A percentile compares a stretch with the other conserved stretches of the same genome.
Evolutionary conservation across 2,113 vertebrate genomes (phyloP).

Genomic region (Gila orcuttii): DNA sequence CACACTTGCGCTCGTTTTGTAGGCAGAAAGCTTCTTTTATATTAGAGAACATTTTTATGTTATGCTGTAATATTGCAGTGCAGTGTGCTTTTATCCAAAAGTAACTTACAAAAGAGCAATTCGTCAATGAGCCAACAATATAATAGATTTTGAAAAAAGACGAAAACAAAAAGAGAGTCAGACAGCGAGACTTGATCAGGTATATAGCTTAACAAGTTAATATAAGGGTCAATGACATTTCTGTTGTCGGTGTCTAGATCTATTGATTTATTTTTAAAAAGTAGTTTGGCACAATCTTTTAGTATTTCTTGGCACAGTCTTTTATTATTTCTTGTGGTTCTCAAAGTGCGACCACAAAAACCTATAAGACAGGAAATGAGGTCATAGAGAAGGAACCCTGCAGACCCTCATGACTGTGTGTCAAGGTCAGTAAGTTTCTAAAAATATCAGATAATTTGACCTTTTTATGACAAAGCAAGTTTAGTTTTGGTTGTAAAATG

Average conservation of each 20-base stretch:
- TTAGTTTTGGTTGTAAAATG: neutral
- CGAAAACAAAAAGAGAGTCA: neutral
- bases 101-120: no score
- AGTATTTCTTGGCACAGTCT: neutral
- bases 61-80: conserved; percentile 20
- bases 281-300: neutral
- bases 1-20: conserved; percentile 18
- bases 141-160: neutral
- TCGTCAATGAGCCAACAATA: neutral
- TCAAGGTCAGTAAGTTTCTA: neutral
- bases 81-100: neutral
- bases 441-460: neutral
- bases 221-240: neutral
- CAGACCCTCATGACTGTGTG: neutral
- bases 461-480: neutral
- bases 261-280: neutral
- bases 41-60: conserved; percentile 48
- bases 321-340: neutral
- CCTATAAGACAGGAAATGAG: conserved; percentile 1
- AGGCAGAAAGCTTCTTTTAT: neutral
- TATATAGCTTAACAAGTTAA: neutral
- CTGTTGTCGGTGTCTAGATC: no score
- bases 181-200: neutral
- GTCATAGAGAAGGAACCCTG: neutral
- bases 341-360: neutral